Evolutionary conservation across 2,797 vertebrate species (phyloP), one percentile per base, ranked within the genome.

Genomic region (Poeciliopsis presidionis): DNA sequence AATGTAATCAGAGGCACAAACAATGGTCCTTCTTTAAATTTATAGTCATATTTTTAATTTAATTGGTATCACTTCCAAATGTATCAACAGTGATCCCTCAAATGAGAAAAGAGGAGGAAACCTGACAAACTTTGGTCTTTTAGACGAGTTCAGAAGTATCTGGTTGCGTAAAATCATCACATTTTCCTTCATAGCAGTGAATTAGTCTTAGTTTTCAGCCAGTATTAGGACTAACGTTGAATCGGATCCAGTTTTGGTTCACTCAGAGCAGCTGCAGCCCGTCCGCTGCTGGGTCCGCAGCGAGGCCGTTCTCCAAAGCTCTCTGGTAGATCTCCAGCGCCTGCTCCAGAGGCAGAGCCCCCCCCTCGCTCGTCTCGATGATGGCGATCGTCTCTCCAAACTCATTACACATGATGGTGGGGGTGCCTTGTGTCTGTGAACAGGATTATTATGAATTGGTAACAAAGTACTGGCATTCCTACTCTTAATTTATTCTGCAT

Each of bases 321-420:
- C 96, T 96, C 84, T 97, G 97, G 79, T 97, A 98, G 59, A 98
- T 96, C 90, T 98, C 97, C 77, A 98, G 91, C 0, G 97, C 97
- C 90, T 97, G 96, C 78, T 96, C 96, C 59, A 98, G 93, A 1
- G 96, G 96, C 73, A 97, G 91, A 0, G 91, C 94, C 36, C 93
- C 96, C 0, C 96, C 96, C 82, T 97, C 97, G 0, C 95, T 96
- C 0, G 96, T 98, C 94, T 97, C 96, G 0, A 98, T 98, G 91
- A 98, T 97, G 83, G 97, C 97, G 0, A 98, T 98, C 59, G 97
- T 96, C 93, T 98, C 97, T 30, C 97, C 97, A 0, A 98, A 96
- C 90, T 97, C 97, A 0, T 97, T 98, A 22, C 97, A 98, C 97
- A 98, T 97, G 88, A 98, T 98, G 0, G 96, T 97, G 22, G 95